phyloP scores from a whole-genome alignment of 37 sponge, comb jelly and placozoan genomes.

The Eunapius fragilis region DNA sequence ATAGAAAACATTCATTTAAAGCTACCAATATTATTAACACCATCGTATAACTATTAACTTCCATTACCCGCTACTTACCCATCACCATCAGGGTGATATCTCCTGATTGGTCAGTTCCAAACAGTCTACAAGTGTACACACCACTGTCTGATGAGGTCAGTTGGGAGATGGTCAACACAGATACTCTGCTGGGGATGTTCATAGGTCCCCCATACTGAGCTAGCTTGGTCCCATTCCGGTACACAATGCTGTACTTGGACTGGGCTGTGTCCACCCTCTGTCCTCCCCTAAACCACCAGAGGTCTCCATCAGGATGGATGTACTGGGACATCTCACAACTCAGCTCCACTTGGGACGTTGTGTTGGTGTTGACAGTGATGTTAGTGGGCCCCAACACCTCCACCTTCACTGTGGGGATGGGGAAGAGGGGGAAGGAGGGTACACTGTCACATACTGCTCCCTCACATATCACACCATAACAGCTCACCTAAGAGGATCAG shows the following conservation, averaged over 20 bases:
- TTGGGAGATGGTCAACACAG: constrained; percentile 25
- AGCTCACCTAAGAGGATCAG: background rate
- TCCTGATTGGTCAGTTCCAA: constrained; percentile 13
- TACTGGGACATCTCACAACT: constrained; percentile 48
- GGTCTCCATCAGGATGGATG: constrained; percentile 28
- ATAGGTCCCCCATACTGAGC: constrained; percentile 17
- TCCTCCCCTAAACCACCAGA: constrained; percentile 37
- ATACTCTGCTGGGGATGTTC: background rate
- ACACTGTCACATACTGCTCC: background rate
- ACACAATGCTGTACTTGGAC: constrained; percentile 4
- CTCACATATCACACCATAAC: background rate
- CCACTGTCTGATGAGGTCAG: constrained; percentile 41
- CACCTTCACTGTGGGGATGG: background rate
- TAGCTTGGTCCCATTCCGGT: background rate
- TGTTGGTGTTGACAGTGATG: background rate
- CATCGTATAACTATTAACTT: too few relatives aligned
- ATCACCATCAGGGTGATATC: constrained; percentile 17
- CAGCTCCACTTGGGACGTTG: constrained; percentile 1
- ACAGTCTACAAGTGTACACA: constrained; percentile 43
- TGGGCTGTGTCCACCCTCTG: background rate
- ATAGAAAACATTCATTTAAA: too few relatives aligned
- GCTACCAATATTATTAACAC: too few relatives aligned
- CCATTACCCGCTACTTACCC: background rate
- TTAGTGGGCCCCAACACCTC: background rate
- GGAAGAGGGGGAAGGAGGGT: too few relatives aligned